These are phyloP conservation scores for Penaeus japonicus DNA, from an alignment of 1,140 invertebrate genomes.

Conservation along the genomic window DNA sequence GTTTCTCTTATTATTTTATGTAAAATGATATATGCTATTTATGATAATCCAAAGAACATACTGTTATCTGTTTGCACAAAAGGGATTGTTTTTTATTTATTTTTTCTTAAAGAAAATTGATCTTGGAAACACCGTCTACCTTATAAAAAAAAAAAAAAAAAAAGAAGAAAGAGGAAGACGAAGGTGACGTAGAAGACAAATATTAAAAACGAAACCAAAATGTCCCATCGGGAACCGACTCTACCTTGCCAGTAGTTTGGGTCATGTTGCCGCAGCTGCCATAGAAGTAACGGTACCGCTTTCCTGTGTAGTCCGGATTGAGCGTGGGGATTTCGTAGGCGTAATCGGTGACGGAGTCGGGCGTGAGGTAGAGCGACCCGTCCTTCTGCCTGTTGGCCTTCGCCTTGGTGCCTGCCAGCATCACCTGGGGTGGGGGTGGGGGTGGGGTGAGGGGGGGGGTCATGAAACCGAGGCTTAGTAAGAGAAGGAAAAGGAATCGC, in stretches of 20 bases:
- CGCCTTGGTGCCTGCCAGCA: conserved; percentile 43
- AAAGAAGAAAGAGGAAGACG: too few species aligned
- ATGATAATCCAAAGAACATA: too few species aligned
- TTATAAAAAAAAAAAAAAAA: too few species aligned
- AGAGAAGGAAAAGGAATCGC: conserved; percentile 40
- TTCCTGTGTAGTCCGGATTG: conserved; percentile 76
- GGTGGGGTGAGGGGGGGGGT: conserved; percentile 69
- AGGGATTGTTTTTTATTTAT: too few species aligned
- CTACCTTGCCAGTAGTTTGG: conserved; percentile 33
- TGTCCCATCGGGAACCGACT: too few species aligned
- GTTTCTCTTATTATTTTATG: too few species aligned
- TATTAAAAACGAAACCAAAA: neutral
- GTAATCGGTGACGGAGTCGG: conserved; percentile 28
- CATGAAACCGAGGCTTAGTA: conserved; percentile 76
- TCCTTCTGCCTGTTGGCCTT: conserved; percentile 56
- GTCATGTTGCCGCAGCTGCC: conserved; percentile 79
- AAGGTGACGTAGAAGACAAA: too few species aligned
- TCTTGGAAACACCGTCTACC: too few species aligned
- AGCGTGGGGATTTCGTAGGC: conserved; percentile 78
- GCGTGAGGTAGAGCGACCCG: conserved; percentile 49
- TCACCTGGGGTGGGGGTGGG: conserved; percentile 28
- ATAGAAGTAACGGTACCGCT: conserved; percentile 83
- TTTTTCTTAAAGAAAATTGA: too few species aligned
- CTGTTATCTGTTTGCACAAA: too few species aligned
- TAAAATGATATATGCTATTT: too few species aligned